Evolutionary conservation across 92 coral and sea anemone species (phyloP).

Genomic region (Zoanthus sansibaricus): DNA sequence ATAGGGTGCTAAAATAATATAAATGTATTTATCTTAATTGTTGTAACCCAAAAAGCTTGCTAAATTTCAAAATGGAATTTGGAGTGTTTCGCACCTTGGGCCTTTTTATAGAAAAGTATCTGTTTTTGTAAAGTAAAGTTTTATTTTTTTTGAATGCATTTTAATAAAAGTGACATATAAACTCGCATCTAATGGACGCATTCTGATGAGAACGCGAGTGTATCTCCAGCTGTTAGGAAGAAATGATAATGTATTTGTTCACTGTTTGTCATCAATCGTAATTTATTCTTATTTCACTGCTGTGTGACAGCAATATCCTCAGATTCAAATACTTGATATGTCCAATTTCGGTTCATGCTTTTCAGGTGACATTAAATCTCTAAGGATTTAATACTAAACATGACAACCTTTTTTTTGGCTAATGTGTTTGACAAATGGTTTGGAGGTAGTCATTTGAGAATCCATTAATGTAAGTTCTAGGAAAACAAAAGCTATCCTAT

Average conservation of each 20-base stretch:
- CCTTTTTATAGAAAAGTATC: constrained; percentile 32
- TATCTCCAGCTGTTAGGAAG: constrained; percentile 83
- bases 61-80: constrained; percentile 28
- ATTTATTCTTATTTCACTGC: constrained; percentile 84
- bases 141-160: constrained; percentile 33
- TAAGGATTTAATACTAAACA: constrained; percentile 62
- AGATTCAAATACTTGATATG: constrained; percentile 83
- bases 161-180: constrained; percentile 33
- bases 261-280: constrained; percentile 88
- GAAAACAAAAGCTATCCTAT: constrained; percentile 24
- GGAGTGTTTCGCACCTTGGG: constrained; percentile 22
- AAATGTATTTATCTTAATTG: constrained; percentile 20
- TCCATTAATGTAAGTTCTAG: constrained; percentile 37
- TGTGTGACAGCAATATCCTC: constrained; percentile 78
- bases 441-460: constrained; percentile 36
- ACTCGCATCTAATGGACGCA: constrained; percentile 39
- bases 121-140: constrained; percentile 12
- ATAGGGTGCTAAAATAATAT: constrained; percentile 30
- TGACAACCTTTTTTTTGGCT: constrained; percentile 33
- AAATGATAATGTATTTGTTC: constrained; percentile 92
- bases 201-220: constrained; percentile 86
- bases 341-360: constrained; percentile 69
- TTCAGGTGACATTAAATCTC: constrained; percentile 67
- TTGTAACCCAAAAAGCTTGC: background rate
- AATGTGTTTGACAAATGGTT: constrained; percentile 45